Evolutionary conservation across 64 coral and sea anemone genomes (phyloP).

Genomic region (Actinia equina): DNA sequence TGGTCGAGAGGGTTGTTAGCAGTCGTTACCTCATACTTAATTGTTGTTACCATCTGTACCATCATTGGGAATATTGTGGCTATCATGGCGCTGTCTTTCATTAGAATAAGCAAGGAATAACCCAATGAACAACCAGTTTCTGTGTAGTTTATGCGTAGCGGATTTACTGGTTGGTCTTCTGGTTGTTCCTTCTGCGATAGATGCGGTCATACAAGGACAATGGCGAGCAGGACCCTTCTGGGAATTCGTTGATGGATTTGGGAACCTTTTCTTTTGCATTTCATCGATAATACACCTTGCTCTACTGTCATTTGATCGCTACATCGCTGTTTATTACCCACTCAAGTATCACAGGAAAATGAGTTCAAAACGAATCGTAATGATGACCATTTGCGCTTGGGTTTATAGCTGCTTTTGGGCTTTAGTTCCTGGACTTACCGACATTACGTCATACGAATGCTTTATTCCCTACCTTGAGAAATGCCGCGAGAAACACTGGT

Average conservation of each 20-base stretch:
- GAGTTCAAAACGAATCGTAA: slow-evolving; percentile 37
- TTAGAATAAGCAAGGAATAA: slow-evolving; percentile 30
- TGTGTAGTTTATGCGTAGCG: slow-evolving; percentile 61
- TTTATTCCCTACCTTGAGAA: slow-evolving; percentile 82
- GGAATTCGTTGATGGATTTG: slow-evolving; percentile 74
- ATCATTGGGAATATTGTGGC: slow-evolving; percentile 56
- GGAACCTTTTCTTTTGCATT: slow-evolving; percentile 86
- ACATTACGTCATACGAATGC: slow-evolving; percentile 73
- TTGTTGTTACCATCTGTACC: slow-evolving; percentile 42
- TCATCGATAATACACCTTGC: slow-evolving; percentile 85
- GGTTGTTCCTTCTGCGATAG: slow-evolving; percentile 65
- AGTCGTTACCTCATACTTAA: slow-evolving; percentile 34
- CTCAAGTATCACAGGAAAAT: slow-evolving; percentile 34
- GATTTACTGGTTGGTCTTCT: slow-evolving; percentile 74
- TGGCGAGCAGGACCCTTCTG: slow-evolving; percentile 67
- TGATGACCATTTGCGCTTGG: slow-evolving; percentile 39
- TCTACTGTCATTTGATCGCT: slow-evolving; percentile 72
- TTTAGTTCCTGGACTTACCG: slow-evolving; percentile 54
- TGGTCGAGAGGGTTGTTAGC: too few species aligned
- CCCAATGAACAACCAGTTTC: slow-evolving; percentile 60
- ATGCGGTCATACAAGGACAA: slow-evolving; percentile 46
- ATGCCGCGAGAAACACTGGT: slow-evolving; percentile 66
- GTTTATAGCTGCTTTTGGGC: slow-evolving; percentile 64
- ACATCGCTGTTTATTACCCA: slow-evolving; percentile 49
- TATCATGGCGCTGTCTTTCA: slow-evolving; percentile 44